Evolutionary conservation across 2,888 invertebrate genomes (phyloP).

Genomic region (Eupithecia vulgata): DNA sequence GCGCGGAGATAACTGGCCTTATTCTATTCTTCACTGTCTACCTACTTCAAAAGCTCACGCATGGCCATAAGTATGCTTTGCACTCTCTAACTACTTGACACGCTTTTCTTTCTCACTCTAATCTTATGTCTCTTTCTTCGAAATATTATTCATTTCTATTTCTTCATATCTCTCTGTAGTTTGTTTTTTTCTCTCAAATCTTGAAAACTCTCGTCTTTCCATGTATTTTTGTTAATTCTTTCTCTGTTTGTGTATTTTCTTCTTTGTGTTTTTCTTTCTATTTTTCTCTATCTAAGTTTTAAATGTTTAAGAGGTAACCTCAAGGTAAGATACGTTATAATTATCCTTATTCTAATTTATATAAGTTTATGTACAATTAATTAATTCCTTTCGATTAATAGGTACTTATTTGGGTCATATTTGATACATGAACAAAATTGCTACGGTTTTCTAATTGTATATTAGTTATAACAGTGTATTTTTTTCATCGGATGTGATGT

Average conservation of each 20-base stretch:
- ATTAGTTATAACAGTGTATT: too few species aligned
- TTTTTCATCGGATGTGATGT: too few species aligned
- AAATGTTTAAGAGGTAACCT: neutral
- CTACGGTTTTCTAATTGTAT: neutral
- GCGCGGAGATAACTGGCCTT: neutral
- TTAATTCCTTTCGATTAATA: neutral
- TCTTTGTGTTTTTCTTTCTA: neutral
- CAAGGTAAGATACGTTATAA: neutral
- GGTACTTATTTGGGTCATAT: neutral
- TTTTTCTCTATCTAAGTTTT: neutral
- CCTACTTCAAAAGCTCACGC: conserved; percentile 9
- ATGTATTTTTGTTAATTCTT: conserved; percentile 1
- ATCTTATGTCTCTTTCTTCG: neutral
- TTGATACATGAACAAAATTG: neutral
- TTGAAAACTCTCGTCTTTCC: neutral
- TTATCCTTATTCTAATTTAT: neutral
- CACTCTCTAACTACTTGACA: conserved; percentile 28
- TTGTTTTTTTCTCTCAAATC: neutral
- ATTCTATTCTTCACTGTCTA: neutral
- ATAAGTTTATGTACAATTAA: neutral
- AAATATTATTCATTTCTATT: neutral
- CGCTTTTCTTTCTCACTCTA: conserved; percentile 13
- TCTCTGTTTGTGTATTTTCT: neutral
- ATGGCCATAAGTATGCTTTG: conserved; percentile 25
- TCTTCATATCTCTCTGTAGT: neutral